Conservation (phyloP, 2,888 invertebrate genomes). For the Cantharis flavilabris region DNA sequence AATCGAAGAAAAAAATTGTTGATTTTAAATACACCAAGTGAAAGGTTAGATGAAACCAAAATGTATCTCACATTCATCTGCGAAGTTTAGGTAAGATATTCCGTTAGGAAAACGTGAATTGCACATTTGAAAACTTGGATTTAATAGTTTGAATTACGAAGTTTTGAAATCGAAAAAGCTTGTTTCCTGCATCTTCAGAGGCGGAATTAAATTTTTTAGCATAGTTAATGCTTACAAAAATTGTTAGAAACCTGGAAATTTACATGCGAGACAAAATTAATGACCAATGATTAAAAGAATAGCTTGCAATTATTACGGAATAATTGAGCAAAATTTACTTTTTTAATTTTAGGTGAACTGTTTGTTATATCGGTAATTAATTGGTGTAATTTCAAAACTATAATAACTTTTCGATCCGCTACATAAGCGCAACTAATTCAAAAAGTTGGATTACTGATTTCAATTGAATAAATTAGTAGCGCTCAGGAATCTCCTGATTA, state of each 20-base stretch:
- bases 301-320: not conserved
- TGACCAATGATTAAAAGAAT: not conserved
- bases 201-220: not conserved
- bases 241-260: not conserved
- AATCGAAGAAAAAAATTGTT: too few relatives aligned
- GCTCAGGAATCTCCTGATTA: not conserved
- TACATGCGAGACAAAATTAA: not conserved
- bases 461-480: not conserved
- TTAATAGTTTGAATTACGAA: too few relatives aligned
- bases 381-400: not conserved
- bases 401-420: not conserved
- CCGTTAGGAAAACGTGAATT: too few relatives aligned
- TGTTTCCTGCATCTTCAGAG: too few relatives aligned
- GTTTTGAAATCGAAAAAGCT: too few relatives aligned
- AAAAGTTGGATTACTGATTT: not conserved
- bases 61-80: too few relatives aligned
- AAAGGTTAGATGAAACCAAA: too few relatives aligned
- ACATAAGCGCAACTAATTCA: not conserved
- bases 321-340: not conserved
- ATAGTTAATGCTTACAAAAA: not conserved
- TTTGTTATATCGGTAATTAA: not conserved
- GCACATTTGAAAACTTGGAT: too few relatives aligned
- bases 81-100: too few relatives aligned
- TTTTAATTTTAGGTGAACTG: not conserved
- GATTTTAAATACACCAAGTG: too few relatives aligned